phyloP scores from a whole-genome alignment of 2,888 invertebrate genomes.

The Cheilosia pagana region DNA sequence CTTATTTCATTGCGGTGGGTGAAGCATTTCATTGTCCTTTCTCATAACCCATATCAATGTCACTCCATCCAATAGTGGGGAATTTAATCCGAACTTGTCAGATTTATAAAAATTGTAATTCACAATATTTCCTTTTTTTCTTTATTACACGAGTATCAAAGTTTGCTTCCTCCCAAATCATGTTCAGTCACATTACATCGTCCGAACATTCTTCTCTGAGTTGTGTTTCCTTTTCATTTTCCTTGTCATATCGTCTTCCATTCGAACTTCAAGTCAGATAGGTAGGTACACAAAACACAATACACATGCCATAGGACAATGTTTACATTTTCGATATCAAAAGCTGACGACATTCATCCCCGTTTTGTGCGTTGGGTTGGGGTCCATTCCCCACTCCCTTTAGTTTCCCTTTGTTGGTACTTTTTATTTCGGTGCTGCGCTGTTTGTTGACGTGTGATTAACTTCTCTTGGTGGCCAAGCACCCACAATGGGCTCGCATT shows the following conservation, averaged over 20 bases:
- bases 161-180: conserved; percentile 21
- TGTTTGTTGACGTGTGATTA: conserved; percentile 68
- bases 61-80: conserved; percentile 51
- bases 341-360: conserved; percentile 70
- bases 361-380: conserved; percentile 14
- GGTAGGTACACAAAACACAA: conserved; percentile 35
- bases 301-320: conserved; percentile 40
- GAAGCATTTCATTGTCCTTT: conserved; percentile 19
- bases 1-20: conserved; percentile 16
- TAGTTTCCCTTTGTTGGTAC: conserved; percentile 23
- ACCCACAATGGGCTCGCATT: conserved; percentile 64
- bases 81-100: conserved; percentile 73
- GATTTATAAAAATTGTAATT: conserved; percentile 68
- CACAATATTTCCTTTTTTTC: conserved; percentile 68
- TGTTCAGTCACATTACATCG: conserved; percentile 51
- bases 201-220: conserved; percentile 38
- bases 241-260: conserved; percentile 64
- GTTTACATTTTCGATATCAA: conserved; percentile 69
- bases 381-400: neutral
- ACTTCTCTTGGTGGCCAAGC: conserved; percentile 65
- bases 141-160: conserved; percentile 56
- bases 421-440: conserved; percentile 15
- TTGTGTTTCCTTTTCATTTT: conserved; percentile 56
- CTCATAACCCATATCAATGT: conserved; percentile 67
- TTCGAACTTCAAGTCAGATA: conserved; percentile 48